Evolutionary conservation across 1,140 invertebrate species (phyloP), one percentile per base, ranked within the genome.

Genomic region (Spodoptera litura): DNA sequence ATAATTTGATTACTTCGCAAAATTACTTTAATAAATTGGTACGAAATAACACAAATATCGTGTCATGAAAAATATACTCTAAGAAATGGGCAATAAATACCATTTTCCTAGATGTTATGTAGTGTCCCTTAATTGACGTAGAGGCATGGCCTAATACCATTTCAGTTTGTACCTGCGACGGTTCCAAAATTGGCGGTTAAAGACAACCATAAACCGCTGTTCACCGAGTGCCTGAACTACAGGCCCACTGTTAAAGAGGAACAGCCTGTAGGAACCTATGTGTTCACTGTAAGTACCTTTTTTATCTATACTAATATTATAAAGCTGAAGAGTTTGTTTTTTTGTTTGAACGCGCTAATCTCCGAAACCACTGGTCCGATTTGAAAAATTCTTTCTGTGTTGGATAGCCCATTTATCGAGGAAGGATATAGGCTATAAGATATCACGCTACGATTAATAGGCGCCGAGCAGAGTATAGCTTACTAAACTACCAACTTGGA

Each of bases 171-270:
- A 66, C 86, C 88, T 49, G 88, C 86, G 55, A 81, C 86, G 27
- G 83, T 88, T 53, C 87, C 89, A 75, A 94, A 94, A 87, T 88
- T 95, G 52, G 89, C 92, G 3, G 92, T 95, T 68, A 95, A 95
- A 85, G 95, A 96, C 89, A 97, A 97, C 89, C 96, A 97, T 90
- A 98, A 97, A 87, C 97, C 97, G 0, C 95, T 96, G 44, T 97
- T 98, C 89, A 95, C 95, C 15, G 95, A 97, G 78, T 98, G 97
- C 93, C 95, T 95, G 62, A 95, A 92, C 83, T 97, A 97, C 85
- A 95, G 94, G 71, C 96, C 97, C 0, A 91, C 95, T 3, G 95
- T 97, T 2, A 95, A 96, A 84, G 97, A 98, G 90, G 96, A 97
- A 87, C 95, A 96, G 84, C 88, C 90, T 2, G 77, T 94, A 20